Percentiles rank a stretch among this genome's conserved stretches.
These are phyloP conservation scores for Eutrigla gurnardus DNA, from an alignment of 2,797 vertebrate species.

Conservation along the genomic window DNA sequence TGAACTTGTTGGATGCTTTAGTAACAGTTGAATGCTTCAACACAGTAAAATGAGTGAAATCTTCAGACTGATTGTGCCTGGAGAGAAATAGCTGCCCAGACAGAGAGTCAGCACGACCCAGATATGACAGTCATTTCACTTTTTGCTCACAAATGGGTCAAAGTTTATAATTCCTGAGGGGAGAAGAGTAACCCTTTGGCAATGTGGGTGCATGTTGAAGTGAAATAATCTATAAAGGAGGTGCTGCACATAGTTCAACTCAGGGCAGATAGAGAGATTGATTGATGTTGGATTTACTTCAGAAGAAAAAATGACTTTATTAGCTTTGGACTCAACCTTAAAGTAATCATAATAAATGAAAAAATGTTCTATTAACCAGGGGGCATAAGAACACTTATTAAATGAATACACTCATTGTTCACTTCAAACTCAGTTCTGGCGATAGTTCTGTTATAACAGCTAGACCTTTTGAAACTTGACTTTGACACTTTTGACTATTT, in stretches of 20 bases:
- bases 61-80: slow-evolving; percentile 51
- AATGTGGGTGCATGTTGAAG: not conserved
- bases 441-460: not conserved
- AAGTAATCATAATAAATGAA: not conserved
- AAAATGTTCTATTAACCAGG: too few relatives aligned
- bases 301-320: not conserved
- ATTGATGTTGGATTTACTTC: slow-evolving; percentile 1
- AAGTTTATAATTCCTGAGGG: slow-evolving; percentile 21
- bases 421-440: not conserved
- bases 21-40: slow-evolving; percentile 45
- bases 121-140: slow-evolving; percentile 56
- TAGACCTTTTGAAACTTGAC: not conserved
- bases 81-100: slow-evolving; percentile 68
- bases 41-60: slow-evolving; percentile 54
- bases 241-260: slow-evolving; percentile 11
- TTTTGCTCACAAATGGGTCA: slow-evolving; percentile 27
- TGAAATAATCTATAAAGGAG: slow-evolving; percentile 9
- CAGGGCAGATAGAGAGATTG: not conserved
- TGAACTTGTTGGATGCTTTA: slow-evolving; percentile 67
- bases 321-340: not conserved
- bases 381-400: too few relatives aligned
- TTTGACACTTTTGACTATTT: not conserved
- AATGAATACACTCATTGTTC: too few relatives aligned
- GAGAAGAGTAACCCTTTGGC: not conserved
- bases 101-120: slow-evolving; percentile 49